These are phyloP conservation scores for Camponotus floridanus DNA, from an alignment of 1,140 invertebrate genomes.

Conservation along the genomic window DNA sequence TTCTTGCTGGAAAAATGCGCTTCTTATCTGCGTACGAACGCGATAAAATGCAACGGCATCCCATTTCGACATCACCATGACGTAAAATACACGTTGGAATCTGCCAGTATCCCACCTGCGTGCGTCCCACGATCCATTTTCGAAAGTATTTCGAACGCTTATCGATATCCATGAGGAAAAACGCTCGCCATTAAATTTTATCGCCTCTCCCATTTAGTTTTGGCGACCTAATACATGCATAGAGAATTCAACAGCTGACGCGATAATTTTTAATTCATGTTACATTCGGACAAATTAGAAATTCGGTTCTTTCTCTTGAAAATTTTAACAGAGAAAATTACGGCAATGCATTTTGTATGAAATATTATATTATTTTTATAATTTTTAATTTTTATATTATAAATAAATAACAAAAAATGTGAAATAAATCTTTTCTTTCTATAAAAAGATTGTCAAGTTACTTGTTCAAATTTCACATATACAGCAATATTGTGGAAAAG, in stretches of 20 bases:
- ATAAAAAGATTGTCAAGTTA: not conserved
- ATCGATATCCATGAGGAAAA: constrained; percentile 44
- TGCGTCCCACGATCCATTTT: constrained; percentile 57
- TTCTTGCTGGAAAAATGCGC: constrained; percentile 14
- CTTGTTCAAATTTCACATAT: constrained; percentile 12
- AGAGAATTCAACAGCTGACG: not conserved
- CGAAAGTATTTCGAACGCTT: constrained; percentile 61
- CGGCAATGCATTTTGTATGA: not conserved
- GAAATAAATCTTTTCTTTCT: not conserved
- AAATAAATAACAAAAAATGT: not conserved
- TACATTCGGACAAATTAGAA: not conserved
- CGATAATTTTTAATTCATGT: not conserved
- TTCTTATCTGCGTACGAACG: constrained; percentile 43
- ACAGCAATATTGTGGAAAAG: not conserved
- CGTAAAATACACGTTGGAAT: constrained; percentile 43
- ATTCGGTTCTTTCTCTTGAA: not conserved
- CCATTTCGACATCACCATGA: not conserved
- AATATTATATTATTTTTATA: not conserved
- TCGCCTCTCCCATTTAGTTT: constrained; percentile 9
- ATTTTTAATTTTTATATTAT: not conserved
- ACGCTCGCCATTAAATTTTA: constrained; percentile 29
- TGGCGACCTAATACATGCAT: not conserved
- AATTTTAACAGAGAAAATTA: not conserved
- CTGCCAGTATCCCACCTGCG: constrained; percentile 20
- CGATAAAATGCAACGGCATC: constrained; percentile 54